Conservation (phyloP, 2,797 vertebrate genomes). For the Podargus strigoides region DNA sequence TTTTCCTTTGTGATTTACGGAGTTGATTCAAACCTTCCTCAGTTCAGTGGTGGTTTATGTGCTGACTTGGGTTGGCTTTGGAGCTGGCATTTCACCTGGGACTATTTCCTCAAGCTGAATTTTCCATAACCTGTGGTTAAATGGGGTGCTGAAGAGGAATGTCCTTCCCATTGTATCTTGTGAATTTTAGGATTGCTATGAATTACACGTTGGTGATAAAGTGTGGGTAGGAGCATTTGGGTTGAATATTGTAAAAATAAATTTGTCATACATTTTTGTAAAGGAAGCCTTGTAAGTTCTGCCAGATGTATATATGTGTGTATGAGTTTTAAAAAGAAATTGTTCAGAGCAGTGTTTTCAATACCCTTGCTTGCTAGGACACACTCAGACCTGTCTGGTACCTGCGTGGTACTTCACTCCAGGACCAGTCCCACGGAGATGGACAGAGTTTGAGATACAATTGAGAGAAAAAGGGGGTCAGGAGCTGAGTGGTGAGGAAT, state of each 20-base stretch:
- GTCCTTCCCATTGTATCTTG: background rate
- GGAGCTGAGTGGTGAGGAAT: background rate
- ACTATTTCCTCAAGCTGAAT: background rate
- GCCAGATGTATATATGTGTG: background rate
- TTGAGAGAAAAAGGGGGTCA: background rate
- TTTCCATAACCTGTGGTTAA: background rate
- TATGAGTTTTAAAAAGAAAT: background rate
- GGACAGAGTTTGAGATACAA: background rate
- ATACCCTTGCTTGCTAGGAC: background rate
- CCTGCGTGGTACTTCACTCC: background rate
- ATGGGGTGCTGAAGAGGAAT: background rate
- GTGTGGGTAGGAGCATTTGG: background rate
- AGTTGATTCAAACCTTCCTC: background rate
- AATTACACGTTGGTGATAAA: background rate
- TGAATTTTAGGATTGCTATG: background rate
- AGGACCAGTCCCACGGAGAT: background rate
- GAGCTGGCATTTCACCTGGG: background rate
- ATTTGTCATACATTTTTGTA: background rate
- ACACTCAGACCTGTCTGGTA: background rate
- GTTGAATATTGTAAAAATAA: background rate
- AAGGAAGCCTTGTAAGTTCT: background rate
- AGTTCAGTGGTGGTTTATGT: background rate
- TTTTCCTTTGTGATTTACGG: background rate
- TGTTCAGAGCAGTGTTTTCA: accelerated
- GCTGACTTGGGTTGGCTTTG: background rate